These are phyloP conservation scores for Thermophis baileyi DNA, from an alignment of 2,113 vertebrate species.

Conservation along the genomic window DNA sequence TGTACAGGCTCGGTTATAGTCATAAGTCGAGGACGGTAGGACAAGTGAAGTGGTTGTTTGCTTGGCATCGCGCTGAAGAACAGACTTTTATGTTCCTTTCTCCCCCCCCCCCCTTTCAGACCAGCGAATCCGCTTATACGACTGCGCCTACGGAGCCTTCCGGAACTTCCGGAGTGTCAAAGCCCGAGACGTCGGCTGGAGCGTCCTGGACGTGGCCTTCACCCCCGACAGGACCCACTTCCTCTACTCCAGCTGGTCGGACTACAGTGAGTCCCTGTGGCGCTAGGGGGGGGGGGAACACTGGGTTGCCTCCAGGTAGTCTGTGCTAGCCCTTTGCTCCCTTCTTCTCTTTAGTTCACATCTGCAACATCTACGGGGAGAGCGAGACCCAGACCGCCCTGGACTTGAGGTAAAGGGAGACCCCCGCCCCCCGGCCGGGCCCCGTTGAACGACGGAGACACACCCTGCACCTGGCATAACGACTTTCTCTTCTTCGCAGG, in stretches of 20 bases:
- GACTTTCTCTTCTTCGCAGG: conserved; percentile 57
- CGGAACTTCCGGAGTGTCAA: conserved; percentile 79
- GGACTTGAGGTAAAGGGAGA: conserved; percentile 81
- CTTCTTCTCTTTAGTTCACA: conserved; percentile 75
- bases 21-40: too few species aligned
- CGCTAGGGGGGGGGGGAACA: too few species aligned
- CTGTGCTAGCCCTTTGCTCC: conserved; percentile 7
- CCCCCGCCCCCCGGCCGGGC: too few species aligned
- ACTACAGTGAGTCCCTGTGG: conserved; percentile 73
- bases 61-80: background rate
- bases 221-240: conserved; percentile 81
- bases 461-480: fast-evolving
- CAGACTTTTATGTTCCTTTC: too few species aligned
- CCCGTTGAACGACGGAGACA: too few species aligned
- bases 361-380: conserved; percentile 88
- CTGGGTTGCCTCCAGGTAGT: background rate
- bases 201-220: conserved; percentile 88
- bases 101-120: conserved; percentile 63
- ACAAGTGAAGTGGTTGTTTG: background rate
- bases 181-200: conserved; percentile 91
- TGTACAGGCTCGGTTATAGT: too few species aligned
- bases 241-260: conserved; percentile 93
- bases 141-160: conserved; percentile 81
- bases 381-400: conserved; percentile 86
- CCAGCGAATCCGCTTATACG: conserved; percentile 87